A percentile compares a stretch with the other conserved stretches of the same genome.
Conservation (phyloP, 2,113 vertebrate genomes). For the Coreoperca whiteheadi region DNA sequence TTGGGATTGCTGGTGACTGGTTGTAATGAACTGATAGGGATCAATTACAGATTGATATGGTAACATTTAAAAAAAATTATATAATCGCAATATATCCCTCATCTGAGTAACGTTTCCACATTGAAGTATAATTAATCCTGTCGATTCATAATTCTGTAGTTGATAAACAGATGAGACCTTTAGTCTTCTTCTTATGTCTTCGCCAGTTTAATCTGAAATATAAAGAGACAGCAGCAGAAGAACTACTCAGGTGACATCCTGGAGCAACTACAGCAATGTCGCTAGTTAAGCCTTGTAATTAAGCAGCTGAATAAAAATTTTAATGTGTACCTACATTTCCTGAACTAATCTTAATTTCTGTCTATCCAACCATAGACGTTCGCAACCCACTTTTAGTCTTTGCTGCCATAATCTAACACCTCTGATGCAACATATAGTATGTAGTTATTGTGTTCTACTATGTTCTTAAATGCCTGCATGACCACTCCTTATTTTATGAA, state of each 20-base stretch:
- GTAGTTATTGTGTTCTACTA: neutral
- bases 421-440: neutral
- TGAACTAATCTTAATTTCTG: neutral
- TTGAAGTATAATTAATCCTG: neutral
- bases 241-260: neutral
- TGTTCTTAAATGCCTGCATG: neutral
- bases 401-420: conserved; percentile 1
- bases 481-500: neutral
- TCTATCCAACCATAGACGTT: neutral
- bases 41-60: neutral
- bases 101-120: neutral
- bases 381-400: neutral
- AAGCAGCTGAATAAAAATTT: neutral
- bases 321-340: neutral
- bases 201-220: neutral
- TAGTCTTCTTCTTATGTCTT: neutral
- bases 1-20: neutral
- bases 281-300: neutral
- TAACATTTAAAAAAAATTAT: neutral
- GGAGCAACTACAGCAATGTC: conserved; percentile 46
- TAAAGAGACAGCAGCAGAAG: neutral
- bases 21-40: neutral
- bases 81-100: too few relatives aligned
- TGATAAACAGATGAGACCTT: neutral
- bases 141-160: neutral